phyloP scores from a whole-genome alignment of 2,797 vertebrate species.

The Arrhamphus sclerolepis region DNA sequence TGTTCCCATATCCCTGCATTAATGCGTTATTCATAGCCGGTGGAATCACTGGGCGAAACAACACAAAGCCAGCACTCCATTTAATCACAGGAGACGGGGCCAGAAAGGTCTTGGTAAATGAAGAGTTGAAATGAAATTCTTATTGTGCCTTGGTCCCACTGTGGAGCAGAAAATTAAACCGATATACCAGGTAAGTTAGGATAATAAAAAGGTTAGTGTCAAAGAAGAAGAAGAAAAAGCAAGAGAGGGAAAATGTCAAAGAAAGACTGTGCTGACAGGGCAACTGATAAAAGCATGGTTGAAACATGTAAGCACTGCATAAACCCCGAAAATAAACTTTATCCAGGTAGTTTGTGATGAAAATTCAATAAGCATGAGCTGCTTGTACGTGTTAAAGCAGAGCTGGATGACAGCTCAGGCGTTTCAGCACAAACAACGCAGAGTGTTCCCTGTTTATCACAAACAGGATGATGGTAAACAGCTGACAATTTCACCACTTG shows the following conservation, averaged over 20 bases:
- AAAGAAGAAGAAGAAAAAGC: constrained; percentile 2
- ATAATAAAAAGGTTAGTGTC: constrained; percentile 22
- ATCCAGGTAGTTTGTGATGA: too few species aligned
- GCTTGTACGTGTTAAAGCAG: too few species aligned
- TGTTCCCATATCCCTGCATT: constrained; percentile 7
- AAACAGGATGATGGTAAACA: background rate
- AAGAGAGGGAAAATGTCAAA: constrained; percentile 9
- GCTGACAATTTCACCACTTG: background rate
- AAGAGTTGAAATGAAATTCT: constrained; percentile 17
- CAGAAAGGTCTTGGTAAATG: constrained; percentile 25
- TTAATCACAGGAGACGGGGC: constrained; percentile 33
- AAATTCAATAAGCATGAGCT: too few species aligned
- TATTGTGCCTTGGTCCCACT: background rate
- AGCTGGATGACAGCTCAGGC: too few species aligned
- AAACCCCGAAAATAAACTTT: too few species aligned
- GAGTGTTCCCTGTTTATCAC: background rate
- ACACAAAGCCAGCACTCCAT: constrained; percentile 22
- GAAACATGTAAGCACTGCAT: too few species aligned
- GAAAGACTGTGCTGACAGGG: background rate
- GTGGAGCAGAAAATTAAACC: constrained; percentile 17
- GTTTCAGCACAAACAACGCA: too few species aligned
- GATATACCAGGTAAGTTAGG: constrained; percentile 13
- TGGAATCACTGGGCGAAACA: constrained; percentile 18
- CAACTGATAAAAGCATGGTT: constrained; percentile 10
- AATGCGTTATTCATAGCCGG: constrained; percentile 37